Base-by-base conservation (phyloP, 2,113 vertebrate genomes). In the Paraplagusia blochii region DNA sequence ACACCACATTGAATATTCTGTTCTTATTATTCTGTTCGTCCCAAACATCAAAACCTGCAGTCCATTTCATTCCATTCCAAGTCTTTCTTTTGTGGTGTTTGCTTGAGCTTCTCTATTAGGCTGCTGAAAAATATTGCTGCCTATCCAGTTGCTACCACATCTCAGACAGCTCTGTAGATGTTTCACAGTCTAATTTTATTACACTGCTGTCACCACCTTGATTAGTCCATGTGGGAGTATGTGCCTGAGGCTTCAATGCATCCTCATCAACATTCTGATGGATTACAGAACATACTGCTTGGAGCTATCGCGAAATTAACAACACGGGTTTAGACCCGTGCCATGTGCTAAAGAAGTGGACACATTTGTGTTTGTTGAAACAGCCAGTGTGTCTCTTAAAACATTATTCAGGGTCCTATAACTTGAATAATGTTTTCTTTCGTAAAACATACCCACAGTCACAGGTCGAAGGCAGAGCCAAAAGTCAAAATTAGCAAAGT, bases 161-260 rank as follows among this genome's bases (percentile, higher is more conserved):
- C 12, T 13, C 7, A 40, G 38, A 40, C 38, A 40, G 44, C 9
- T 18, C 44, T 18, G 16, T 45, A 10, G 55, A 22, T 14, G 14
- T 50, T 17, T 34, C 48, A 18, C 13, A 8, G 38, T 11, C 38
- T 58, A 18, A 49, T 19, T 51, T 13, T 44, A 56, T 44, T 11
- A 40, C 18, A 46, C 12, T 19, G 17, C 22, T 22, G 12, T 52
- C 13, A 17, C 36, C 10, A 14, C 2, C 39, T 44, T 8, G 8
- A 64, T 65, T 36, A 51, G 68, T 40, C 19, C 50, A n/a, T 34
- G 14, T 33, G 46, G 36, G 48, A 48, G 44, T 18, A 13, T 7
- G 15, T 44, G 68, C 53, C 63, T 49, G 46, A 16, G 56, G 69
- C 36, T 22, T 18, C 14, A 10, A 6, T 54, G 55, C 16, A 55